These are phyloP conservation scores for Carassius gibelio DNA, from an alignment of 2,113 vertebrate genomes.

Conservation along the genomic window DNA sequence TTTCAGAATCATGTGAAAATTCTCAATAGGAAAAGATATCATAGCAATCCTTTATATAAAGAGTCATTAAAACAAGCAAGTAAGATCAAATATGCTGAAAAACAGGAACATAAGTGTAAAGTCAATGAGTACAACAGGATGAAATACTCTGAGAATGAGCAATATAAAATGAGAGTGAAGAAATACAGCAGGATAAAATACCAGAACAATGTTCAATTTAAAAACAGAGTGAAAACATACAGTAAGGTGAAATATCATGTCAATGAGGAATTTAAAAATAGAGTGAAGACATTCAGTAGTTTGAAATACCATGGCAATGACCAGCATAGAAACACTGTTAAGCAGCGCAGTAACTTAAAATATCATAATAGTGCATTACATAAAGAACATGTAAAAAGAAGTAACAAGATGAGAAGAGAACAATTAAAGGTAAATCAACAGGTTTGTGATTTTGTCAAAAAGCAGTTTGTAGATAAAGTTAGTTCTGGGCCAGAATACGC, in stretches of 20 bases:
- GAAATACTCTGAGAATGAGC: neutral
- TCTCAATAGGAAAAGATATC: neutral
- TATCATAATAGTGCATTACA: neutral
- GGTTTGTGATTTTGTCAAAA: neutral
- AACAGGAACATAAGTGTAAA: neutral
- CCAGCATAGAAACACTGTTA: neutral
- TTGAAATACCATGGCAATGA: neutral
- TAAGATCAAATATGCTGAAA: neutral
- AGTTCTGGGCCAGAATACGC: neutral
- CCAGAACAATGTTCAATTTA: neutral
- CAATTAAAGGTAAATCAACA: neutral
- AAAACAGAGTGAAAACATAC: neutral
- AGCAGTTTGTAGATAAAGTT: conserved; percentile 24
- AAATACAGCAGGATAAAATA: neutral
- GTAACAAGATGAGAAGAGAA: neutral
- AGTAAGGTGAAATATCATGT: fast-evolving
- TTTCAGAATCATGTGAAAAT: neutral
- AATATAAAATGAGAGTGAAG: neutral
- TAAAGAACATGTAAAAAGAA: neutral
- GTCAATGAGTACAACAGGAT: neutral
- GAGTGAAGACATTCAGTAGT: neutral
- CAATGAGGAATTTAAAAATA: neutral
- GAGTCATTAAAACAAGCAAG: neutral
- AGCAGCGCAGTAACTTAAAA: neutral
- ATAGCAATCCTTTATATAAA: neutral